Conservation (phyloP, 2,888 invertebrate species). For the Ellobium chinense region DNA sequence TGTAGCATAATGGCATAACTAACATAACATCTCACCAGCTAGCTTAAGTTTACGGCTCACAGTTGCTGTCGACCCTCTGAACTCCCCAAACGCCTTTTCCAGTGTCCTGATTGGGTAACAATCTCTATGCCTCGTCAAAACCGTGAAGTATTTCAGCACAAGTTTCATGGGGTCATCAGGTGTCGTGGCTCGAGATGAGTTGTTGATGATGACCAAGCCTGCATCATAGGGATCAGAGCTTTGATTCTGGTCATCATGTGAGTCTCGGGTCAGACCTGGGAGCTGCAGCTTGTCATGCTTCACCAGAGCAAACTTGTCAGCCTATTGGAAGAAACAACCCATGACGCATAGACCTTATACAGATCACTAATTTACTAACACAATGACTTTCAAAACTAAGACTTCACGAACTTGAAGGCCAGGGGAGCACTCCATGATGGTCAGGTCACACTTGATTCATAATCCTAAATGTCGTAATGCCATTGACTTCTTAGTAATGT, state of each 20-base stretch:
- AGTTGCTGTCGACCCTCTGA: slow-evolving; percentile 63
- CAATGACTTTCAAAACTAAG: too few relatives aligned
- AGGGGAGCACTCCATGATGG: too few relatives aligned
- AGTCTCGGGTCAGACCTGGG: slow-evolving; percentile 1
- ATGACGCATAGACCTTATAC: too few relatives aligned
- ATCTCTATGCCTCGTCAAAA: slow-evolving; percentile 81
- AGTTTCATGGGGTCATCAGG: slow-evolving; percentile 73
- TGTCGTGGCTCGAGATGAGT: slow-evolving; percentile 5
- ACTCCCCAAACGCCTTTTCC: slow-evolving; percentile 83
- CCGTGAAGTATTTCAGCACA: slow-evolving; percentile 83
- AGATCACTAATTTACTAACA: too few relatives aligned
- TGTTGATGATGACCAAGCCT: slow-evolving; percentile 84
- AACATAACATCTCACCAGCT: not conserved
- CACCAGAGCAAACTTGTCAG: slow-evolving; percentile 84
- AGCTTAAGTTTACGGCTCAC: not conserved
- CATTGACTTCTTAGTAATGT: too few relatives aligned
- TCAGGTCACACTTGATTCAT: too few relatives aligned
- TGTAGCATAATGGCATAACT: too few relatives aligned
- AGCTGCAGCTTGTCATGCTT: slow-evolving; percentile 60
- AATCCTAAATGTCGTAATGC: too few relatives aligned
- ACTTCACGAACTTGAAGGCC: too few relatives aligned
- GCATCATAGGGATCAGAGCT: slow-evolving; percentile 85
- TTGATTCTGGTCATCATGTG: slow-evolving; percentile 80
- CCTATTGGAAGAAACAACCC: slow-evolving; percentile 53
- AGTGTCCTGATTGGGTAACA: slow-evolving; percentile 75